Evolutionary conservation across 2,797 vertebrate genomes (phyloP), one percentile per base, ranked within the genome.

Genomic region (Graptemys geographica): DNA sequence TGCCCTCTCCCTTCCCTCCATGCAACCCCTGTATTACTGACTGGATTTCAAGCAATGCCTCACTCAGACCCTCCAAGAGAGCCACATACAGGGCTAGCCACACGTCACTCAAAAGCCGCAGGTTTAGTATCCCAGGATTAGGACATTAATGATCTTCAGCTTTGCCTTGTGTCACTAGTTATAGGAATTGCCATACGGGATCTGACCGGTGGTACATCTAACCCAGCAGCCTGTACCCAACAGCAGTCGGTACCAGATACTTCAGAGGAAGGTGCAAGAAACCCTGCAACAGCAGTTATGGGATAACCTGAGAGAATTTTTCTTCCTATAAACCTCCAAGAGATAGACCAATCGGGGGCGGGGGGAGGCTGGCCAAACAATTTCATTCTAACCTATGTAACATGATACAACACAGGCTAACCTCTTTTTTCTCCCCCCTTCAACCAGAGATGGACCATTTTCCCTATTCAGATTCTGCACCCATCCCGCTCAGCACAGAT

Each of bases 281-380:
- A 69, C 65, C n/a, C 65, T 69, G n/a, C n/a, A 72, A 23, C 10
- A 6, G 5, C 21, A 21, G 19, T 72, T 41, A 41, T 11, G 65
- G 10, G 65, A 8, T 37, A 72, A 72, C 10, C n/a, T 72, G 65
- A 72, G 10, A 21, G n/a, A 37, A 72, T 25, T 7, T 41, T 41
- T 25, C 65, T 37, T 41, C 37, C 65, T 23, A 11, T 41, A 72
- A 72, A 23, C 65, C 37, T 41, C 65, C 19, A 41, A 72, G n/a
- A 19, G 16, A 10, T 37, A 23, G n/a, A 21, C 33, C 65, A 18
- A 23, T 72, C 16, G 6, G 1, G 2, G 2, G n/a, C 19, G 19
- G 19, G 44, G 4, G 1, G n/a, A 21, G n/a, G 19, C 18, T 65
- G 33, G 8, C 33, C 7, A 15, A 18, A 10, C 10, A 11, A 41